These are phyloP conservation scores for Diorhabda carinulata DNA, from an alignment of 1,140 invertebrate genomes.

Conservation along the genomic window DNA sequence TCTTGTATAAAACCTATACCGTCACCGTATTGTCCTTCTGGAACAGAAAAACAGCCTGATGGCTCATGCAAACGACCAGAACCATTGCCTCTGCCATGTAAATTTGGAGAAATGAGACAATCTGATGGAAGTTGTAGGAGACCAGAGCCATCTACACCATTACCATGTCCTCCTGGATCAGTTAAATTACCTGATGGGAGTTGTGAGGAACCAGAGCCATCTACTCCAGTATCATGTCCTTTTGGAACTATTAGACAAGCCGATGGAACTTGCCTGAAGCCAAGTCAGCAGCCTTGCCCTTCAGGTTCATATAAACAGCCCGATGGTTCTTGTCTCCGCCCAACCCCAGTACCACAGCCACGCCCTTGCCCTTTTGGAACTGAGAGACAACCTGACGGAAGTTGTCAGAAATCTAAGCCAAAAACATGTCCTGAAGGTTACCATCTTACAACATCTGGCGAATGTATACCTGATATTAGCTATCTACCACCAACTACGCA, in stretches of 20 bases:
- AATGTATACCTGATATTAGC: constrained; percentile 8
- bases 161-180: constrained; percentile 12
- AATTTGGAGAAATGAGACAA: neutral
- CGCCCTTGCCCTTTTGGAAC: constrained; percentile 7
- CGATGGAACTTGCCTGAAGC: constrained; percentile 8
- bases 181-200: constrained; percentile 14
- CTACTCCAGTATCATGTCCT: constrained; percentile 4
- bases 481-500: constrained; percentile 14
- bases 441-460: neutral
- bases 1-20: constrained; percentile 14
- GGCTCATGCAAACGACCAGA: constrained; percentile 7
- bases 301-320: neutral
- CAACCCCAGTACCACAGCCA: constrained; percentile 13
- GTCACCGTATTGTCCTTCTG: constrained; percentile 17
- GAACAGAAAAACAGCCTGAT: constrained; percentile 7
- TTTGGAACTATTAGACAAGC: neutral
- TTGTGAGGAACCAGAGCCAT: neutral
- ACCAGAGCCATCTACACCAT: constrained; percentile 7
- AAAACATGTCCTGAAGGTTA: constrained; percentile 16
- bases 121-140: constrained; percentile 6
- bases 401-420: neutral
- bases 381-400: constrained; percentile 5
- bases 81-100: constrained; percentile 6
- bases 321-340: constrained; percentile 17
- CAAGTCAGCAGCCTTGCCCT: neutral